Evolutionary conservation across 2,888 invertebrate species (phyloP).

Genomic region (Diaphora mendica): DNA sequence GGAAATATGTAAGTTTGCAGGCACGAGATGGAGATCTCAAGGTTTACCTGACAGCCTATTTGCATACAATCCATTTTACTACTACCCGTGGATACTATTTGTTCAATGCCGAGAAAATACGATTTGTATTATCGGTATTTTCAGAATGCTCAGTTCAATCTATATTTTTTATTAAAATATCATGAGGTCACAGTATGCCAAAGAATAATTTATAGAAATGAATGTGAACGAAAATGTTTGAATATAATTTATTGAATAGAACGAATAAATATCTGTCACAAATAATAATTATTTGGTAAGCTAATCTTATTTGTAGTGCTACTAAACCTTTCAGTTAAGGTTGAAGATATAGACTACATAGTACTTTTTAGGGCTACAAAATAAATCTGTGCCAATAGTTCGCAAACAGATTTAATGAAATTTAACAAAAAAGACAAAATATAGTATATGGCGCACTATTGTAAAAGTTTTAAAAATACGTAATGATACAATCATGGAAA

Average conservation of each 20-base stretch:
- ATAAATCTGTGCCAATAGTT: conserved; percentile 47
- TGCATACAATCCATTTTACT: conserved; percentile 75
- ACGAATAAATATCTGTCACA: background rate
- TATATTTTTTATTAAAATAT: background rate
- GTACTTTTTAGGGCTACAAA: too few relatives aligned
- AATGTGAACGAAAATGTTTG: background rate
- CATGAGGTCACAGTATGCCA: background rate
- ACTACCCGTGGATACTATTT: conserved; percentile 50
- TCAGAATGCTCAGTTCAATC: background rate
- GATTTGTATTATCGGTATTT: background rate
- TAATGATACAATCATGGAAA: background rate
- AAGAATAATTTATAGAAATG: background rate
- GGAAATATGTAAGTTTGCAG: conserved; percentile 40
- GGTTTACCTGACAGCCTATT: conserved; percentile 62
- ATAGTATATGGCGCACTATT: too few relatives aligned
- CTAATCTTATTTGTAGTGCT: conserved; percentile 7
- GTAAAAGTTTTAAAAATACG: too few relatives aligned
- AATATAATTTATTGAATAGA: background rate
- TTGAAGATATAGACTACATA: too few relatives aligned
- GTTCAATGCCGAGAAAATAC: background rate
- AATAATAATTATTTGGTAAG: too few relatives aligned
- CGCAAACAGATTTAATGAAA: conserved; percentile 25
- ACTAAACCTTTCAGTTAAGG: conserved; percentile 14
- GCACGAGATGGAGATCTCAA: conserved; percentile 63
- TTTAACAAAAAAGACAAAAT: background rate